Base-by-base conservation (phyloP, 2,797 vertebrate species). In the Kryptolebias ocellatus region DNA sequence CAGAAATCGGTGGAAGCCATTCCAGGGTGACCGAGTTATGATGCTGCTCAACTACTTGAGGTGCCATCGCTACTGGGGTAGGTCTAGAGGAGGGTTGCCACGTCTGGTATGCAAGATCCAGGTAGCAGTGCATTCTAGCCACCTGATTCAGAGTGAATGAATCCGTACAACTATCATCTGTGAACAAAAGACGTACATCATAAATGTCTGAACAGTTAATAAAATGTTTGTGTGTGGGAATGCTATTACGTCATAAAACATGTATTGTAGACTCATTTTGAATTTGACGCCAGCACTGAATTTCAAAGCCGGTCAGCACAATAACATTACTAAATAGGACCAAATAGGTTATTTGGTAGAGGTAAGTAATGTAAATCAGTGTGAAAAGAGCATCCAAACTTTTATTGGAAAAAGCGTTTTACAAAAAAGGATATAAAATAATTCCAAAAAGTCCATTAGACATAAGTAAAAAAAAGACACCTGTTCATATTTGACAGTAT, bases 81-180 rank as follows among this genome's bases (percentile, higher is more conserved):
- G 97, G 96, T 84, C 96, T 98, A 80, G 93, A 94, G 28, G 67
- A 86, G 0, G 94, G 94, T 83, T 97, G 96, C 98, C 98, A 99
- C 62, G 94, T 93, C 89, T 98, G 97, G 86, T 98, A 99, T 69
- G 97, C 92, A 0, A 99, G 94, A 83, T 99, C 98, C 92, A 99
- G 84, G 93, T 99, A 99, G 84, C 98, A 99, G 86, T 99, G 98
- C 98, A 99, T 99, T 84, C 98, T 94, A 27, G 98, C 96, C 58
- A 98, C 96, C 88, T 99, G 98, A 93, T 99, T 99, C 82, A 96
- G 93, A 0, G 98, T 99, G 93, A 99, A 99, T 79, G 97, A 98
- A 90, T 99, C 89, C 0, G 97, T 99, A 81, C 98, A 99, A 90
- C 96, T 95, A 27, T 99, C 98, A 0, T 99, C 98, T 99, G 90